phyloP scores from a whole-genome alignment of 92 coral and sea anemone genomes.

The Pocillopora meandrina region DNA sequence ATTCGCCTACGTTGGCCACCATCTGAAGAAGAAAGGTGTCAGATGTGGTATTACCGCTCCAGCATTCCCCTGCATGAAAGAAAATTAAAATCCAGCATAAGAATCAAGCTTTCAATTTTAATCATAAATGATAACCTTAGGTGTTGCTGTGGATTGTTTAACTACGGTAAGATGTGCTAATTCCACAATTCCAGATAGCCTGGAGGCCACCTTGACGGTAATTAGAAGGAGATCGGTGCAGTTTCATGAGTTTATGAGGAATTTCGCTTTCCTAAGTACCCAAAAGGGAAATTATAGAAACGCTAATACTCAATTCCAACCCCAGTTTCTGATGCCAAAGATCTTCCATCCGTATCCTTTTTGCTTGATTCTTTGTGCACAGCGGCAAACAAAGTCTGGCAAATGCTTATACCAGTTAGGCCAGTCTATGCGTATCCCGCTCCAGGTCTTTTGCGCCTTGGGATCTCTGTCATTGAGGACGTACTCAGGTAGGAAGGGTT shows the following conservation, averaged over 20 bases:
- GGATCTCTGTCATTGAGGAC: slow-evolving; percentile 69
- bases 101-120: too few relatives aligned
- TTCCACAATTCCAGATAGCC: too few relatives aligned
- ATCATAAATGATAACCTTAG: too few relatives aligned
- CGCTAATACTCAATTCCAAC: not conserved
- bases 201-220: too few relatives aligned
- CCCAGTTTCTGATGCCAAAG: slow-evolving; percentile 64
- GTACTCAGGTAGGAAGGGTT: slow-evolving; percentile 60
- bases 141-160: too few relatives aligned
- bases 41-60: not conserved
- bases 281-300: not conserved
- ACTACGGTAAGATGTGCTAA: too few relatives aligned
- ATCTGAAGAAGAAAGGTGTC: not conserved
- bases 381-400: slow-evolving; percentile 72
- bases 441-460: slow-evolving; percentile 14
- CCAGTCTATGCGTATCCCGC: slow-evolving; percentile 60
- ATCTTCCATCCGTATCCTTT: slow-evolving; percentile 51
- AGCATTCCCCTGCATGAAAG: not conserved
- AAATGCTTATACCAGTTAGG: slow-evolving; percentile 58
- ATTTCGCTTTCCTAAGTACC: too few relatives aligned
- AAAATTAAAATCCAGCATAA: not conserved
- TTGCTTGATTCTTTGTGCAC: slow-evolving; percentile 66
- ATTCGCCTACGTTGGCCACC: not conserved
- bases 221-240: too few relatives aligned
- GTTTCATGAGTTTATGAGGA: too few relatives aligned